Conservation (phyloP, 1,140 invertebrate genomes). For the Diorhabda sublineata region DNA sequence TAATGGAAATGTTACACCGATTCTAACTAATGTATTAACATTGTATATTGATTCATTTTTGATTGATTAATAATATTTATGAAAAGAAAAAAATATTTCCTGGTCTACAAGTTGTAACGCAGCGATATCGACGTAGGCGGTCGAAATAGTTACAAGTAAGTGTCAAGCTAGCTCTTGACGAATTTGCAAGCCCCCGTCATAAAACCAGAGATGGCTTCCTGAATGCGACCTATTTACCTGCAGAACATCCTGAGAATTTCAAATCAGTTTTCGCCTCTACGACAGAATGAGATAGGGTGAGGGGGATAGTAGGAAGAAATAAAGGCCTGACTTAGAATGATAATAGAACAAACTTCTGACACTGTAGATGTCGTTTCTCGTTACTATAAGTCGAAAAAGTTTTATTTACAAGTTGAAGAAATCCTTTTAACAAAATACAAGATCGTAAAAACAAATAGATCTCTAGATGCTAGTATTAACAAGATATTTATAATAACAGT, state of each 20-base stretch:
- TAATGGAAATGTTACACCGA: too few relatives aligned
- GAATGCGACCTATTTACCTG: conserved; percentile 19
- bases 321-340: not conserved
- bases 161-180: conserved; percentile 12
- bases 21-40: too few relatives aligned
- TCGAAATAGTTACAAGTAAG: conserved; percentile 13
- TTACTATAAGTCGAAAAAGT: not conserved
- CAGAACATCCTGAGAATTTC: conserved; percentile 8
- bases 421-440: too few relatives aligned
- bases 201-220: conserved; percentile 17
- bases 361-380: not conserved
- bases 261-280: conserved; percentile 5
- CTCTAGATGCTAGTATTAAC: too few relatives aligned
- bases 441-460: too few relatives aligned
- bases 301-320: not conserved
- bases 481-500: too few relatives aligned
- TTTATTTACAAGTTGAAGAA: too few relatives aligned
- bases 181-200: conserved; percentile 17
- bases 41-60: too few relatives aligned
- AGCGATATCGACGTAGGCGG: not conserved
- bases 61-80: too few relatives aligned
- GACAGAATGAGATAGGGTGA: not conserved
- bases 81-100: not conserved
- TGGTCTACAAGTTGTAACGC: not conserved
- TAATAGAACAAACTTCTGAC: not conserved